Conservation (phyloP, 2,888 invertebrate genomes). For the Cordilura impudica region DNA sequence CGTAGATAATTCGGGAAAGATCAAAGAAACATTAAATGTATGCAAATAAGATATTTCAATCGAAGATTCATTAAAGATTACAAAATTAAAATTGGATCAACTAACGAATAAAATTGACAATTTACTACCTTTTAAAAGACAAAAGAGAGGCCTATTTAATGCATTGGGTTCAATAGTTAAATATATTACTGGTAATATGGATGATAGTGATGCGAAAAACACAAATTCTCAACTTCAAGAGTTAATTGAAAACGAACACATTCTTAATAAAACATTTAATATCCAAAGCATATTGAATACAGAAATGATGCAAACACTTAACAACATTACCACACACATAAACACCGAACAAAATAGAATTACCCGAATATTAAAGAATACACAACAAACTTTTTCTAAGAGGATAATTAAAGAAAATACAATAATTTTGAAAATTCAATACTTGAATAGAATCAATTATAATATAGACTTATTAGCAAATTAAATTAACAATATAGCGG, state of each 20-base stretch:
- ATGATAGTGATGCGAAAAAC: too few species aligned
- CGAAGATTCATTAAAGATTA: slow-evolving; percentile 13
- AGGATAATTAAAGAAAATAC: slow-evolving; percentile 19
- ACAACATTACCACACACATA: slow-evolving; percentile 36
- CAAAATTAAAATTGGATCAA: slow-evolving; percentile 28
- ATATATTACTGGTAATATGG: too few species aligned
- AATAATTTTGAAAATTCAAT: slow-evolving; percentile 20
- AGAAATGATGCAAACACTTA: slow-evolving; percentile 42
- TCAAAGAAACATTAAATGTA: not conserved
- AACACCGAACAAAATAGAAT: slow-evolving; percentile 26
- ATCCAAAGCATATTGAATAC: slow-evolving; percentile 14
- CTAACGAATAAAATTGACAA: too few species aligned
- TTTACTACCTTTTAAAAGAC: too few species aligned
- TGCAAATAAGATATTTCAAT: not conserved
- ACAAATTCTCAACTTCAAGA: slow-evolving; percentile 8
- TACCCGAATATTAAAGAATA: slow-evolving; percentile 23
- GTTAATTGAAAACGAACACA: slow-evolving; percentile 7
- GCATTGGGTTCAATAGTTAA: slow-evolving; percentile 32
- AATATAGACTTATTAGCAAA: slow-evolving; percentile 42
- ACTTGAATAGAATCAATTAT: slow-evolving; percentile 30
- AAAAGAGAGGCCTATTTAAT: too few species aligned
- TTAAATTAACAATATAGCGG: too few species aligned
- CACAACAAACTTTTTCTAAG: slow-evolving; percentile 12
- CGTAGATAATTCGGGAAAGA: not conserved
- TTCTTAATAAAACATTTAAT: not conserved